Evolutionary conservation across 2,888 invertebrate genomes (phyloP).

Genomic region (Myopa tessellatipennis): DNA sequence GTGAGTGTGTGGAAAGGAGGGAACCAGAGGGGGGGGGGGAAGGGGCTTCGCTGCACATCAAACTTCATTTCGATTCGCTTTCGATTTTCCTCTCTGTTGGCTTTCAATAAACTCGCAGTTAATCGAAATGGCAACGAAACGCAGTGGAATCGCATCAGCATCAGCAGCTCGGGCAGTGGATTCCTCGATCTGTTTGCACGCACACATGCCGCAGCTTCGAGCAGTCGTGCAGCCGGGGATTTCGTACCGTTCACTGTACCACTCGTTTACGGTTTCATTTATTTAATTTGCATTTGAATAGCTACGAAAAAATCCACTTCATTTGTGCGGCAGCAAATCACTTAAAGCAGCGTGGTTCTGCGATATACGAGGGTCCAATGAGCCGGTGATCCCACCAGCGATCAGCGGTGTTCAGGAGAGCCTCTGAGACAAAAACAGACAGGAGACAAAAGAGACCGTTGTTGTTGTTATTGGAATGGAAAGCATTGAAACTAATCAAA

Average conservation of each 20-base stretch:
- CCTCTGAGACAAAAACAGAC: background rate
- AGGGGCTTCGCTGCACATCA: background rate
- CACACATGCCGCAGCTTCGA: background rate
- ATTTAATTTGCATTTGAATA: constrained; percentile 27
- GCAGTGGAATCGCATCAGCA: background rate
- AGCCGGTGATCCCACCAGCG: too few relatives aligned
- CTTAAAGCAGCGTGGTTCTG: background rate
- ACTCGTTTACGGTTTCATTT: constrained; percentile 3
- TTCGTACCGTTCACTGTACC: background rate
- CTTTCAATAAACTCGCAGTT: background rate
- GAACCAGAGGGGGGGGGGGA: background rate
- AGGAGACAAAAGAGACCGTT: background rate
- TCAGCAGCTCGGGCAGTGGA: background rate
- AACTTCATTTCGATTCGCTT: constrained; percentile 1
- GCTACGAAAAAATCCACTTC: constrained; percentile 4
- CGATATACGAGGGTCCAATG: background rate
- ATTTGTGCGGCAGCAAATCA: constrained; percentile 12
- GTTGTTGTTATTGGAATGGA: background rate
- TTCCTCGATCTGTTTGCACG: background rate
- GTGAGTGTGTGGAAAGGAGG: background rate
- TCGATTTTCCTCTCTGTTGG: constrained; percentile 6
- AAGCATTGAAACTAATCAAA: background rate
- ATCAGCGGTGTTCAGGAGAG: background rate
- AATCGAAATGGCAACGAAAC: constrained; percentile 10
- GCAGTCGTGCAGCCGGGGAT: background rate